A percentile compares a stretch with the other conserved stretches of the same genome.
These are phyloP conservation scores for Zophobas atratus DNA, from an alignment of 1,140 invertebrate species.

Conservation along the genomic window DNA sequence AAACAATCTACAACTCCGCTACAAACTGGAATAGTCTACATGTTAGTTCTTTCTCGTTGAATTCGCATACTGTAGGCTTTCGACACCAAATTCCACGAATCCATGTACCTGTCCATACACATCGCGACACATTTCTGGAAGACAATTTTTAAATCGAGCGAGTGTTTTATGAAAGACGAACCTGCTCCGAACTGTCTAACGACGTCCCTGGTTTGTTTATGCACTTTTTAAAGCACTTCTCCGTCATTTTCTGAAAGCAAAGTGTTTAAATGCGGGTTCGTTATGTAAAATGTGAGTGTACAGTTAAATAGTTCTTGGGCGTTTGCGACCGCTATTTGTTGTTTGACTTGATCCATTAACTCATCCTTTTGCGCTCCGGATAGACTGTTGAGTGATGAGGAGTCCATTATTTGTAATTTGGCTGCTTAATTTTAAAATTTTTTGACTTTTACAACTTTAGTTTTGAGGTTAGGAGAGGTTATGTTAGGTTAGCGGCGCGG, in stretches of 20 bases:
- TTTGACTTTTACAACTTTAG: neutral
- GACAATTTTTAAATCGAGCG: slow-evolving; percentile 49
- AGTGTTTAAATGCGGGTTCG: slow-evolving; percentile 44
- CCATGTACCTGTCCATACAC: slow-evolving; percentile 99
- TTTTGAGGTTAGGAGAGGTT: slow-evolving; percentile 20
- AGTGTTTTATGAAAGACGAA: slow-evolving; percentile 65
- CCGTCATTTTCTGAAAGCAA: slow-evolving; percentile 88
- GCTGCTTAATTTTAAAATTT: slow-evolving; percentile 10
- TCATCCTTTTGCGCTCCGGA: slow-evolving; percentile 87
- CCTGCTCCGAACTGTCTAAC: slow-evolving; percentile 93
- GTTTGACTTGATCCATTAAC: slow-evolving; percentile 95
- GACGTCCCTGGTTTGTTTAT: slow-evolving; percentile 92
- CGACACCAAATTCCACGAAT: slow-evolving; percentile 93
- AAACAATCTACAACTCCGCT: slow-evolving; percentile 32
- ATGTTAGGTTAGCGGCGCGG: no score
- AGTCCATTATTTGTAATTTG: slow-evolving; percentile 57
- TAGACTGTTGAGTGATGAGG: slow-evolving; percentile 63
- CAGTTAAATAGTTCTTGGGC: slow-evolving; percentile 94
- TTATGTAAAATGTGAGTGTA: slow-evolving; percentile 67
- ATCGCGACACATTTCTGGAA: slow-evolving; percentile 95
- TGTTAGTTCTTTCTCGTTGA: slow-evolving; percentile 78
- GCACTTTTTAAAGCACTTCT: slow-evolving; percentile 98
- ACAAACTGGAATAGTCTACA: slow-evolving; percentile 55
- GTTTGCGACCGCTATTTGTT: slow-evolving; percentile 95
- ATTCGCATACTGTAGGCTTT: slow-evolving; percentile 87